Evolutionary conservation across 1,140 invertebrate species (phyloP).

Genomic region (Bombyx mori): ASM3026992v2 NC_085118.1:4873501-4874000

Average conservation of each 20-base stretch:
- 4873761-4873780: conserved; percentile 6
- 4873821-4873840: conserved; percentile 15
- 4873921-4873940: too few species aligned
- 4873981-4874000: too few species aligned
- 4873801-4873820: conserved; percentile 16
- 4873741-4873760: conserved; percentile 5
- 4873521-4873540: conserved; percentile 71
- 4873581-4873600: conserved; percentile 61
- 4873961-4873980: too few species aligned
- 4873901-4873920: too few species aligned
- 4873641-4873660: conserved; percentile 63
- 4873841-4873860: not conserved
- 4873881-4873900: conserved; percentile 5
- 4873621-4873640: conserved; percentile 68
- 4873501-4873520: conserved; percentile 67
- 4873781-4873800: conserved; percentile 18
- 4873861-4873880: not conserved
- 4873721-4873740: conserved; percentile 7
- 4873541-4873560: conserved; percentile 68
- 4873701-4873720: conserved; percentile 37
- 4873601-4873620: conserved; percentile 55
- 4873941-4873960: too few species aligned
- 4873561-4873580: conserved; percentile 61
- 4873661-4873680: conserved; percentile 66
- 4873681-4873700: conserved; percentile 63